These are phyloP conservation scores for Muraenolepis orangiensis DNA, from an alignment of 2,797 vertebrate species.

Conservation along the genomic window DNA sequence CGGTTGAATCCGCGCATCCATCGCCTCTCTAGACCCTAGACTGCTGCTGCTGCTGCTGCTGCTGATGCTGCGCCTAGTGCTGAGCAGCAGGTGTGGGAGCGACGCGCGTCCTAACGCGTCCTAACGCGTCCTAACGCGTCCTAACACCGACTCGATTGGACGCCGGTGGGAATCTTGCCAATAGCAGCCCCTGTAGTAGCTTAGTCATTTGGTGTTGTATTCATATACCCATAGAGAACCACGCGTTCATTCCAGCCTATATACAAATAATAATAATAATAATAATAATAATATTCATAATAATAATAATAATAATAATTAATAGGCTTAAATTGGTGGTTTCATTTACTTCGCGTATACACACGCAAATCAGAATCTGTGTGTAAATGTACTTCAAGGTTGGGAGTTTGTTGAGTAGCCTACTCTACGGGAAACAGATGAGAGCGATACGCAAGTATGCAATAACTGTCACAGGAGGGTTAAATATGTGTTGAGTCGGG, in stretches of 20 bases:
- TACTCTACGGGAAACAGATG: not conserved
- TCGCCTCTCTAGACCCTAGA: too few relatives aligned
- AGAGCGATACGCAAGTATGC: not conserved
- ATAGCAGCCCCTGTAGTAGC: not conserved
- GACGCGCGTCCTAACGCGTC: not conserved
- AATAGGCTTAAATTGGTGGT: not conserved
- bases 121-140: too few relatives aligned
- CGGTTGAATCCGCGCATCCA: constrained; percentile 72
- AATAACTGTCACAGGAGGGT: not conserved
- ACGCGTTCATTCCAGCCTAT: too few relatives aligned
- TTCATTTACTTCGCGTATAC: too few relatives aligned
- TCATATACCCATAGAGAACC: not conserved
- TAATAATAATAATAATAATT: not conserved
- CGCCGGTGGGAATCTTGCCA: not conserved
- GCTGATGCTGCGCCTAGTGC: constrained; percentile 58
- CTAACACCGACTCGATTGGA: not conserved
- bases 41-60: constrained; percentile 29
- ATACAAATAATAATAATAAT: too few relatives aligned
- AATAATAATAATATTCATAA: too few relatives aligned
- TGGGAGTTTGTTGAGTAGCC: not conserved
- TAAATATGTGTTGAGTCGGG: not conserved
- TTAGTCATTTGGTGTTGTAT: not conserved
- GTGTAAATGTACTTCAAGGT: not conserved
- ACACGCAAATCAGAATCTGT: too few relatives aligned
- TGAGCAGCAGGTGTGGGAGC: constrained; percentile 47